A percentile compares a stretch with the other conserved stretches of the same genome.
Evolutionary conservation across 2,797 vertebrate genomes (phyloP).

Genomic region (Semotilus atromaculatus): DNA sequence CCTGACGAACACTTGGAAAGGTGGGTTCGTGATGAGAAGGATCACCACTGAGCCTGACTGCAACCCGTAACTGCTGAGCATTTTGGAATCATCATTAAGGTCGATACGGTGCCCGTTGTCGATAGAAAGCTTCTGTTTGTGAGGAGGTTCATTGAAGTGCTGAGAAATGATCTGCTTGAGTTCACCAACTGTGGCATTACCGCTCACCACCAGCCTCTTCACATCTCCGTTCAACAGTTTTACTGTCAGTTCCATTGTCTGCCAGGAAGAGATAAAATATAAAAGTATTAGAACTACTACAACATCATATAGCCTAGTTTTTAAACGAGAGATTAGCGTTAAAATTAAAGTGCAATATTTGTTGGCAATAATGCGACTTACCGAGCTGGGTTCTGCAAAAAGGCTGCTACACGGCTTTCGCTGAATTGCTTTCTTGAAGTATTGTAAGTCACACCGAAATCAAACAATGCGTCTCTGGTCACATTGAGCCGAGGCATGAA

Average conservation of each 20-base stretch:
- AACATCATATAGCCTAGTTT: neutral
- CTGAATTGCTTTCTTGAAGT: neutral
- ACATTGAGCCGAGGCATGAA: too few species aligned
- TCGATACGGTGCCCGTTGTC: conserved; percentile 55
- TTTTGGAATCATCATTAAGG: conserved; percentile 59
- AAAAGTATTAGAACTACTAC: neutral
- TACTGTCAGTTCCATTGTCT: conserved; percentile 67
- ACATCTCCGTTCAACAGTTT: conserved; percentile 56
- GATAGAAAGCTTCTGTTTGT: conserved; percentile 55
- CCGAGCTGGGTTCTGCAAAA: neutral
- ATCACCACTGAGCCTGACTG: conserved; percentile 56
- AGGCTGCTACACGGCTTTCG: neutral
- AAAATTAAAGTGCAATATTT: neutral
- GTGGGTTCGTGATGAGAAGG: conserved; percentile 65
- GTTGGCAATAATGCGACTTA: neutral
- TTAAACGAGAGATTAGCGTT: neutral
- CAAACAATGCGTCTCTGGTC: neutral
- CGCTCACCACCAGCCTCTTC: neutral
- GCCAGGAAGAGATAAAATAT: neutral
- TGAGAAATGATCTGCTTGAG: conserved; percentile 61
- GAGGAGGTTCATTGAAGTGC: fast-evolving
- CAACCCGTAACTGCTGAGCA: conserved; percentile 62
- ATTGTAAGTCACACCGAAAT: neutral
- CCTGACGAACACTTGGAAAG: conserved; percentile 71
- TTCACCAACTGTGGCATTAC: conserved; percentile 55